Conservation (phyloP, 2,888 invertebrate species). For the Toxonevra muliebris region DNA sequence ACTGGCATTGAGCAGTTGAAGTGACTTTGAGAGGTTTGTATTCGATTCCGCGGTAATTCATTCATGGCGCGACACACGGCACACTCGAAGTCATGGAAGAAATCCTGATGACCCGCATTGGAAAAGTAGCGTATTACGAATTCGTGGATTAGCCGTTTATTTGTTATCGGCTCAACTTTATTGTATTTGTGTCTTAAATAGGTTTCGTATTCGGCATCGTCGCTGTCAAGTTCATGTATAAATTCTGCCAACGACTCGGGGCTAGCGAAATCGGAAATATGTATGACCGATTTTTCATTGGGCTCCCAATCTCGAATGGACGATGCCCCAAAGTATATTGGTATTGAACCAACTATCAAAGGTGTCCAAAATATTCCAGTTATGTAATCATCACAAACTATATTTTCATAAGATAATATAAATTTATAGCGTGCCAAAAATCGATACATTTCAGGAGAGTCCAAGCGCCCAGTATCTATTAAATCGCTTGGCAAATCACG, state of each 20-base stretch:
- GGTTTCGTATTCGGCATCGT: constrained; percentile 72
- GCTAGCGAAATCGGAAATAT: constrained; percentile 72
- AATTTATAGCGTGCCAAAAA: constrained; percentile 81
- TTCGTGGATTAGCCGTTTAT: too few relatives aligned
- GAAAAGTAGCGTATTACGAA: too few relatives aligned
- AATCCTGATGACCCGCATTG: too few relatives aligned
- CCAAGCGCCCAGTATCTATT: neutral
- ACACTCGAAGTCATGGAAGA: too few relatives aligned
- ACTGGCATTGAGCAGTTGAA: too few relatives aligned
- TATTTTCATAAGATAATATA: constrained; percentile 83
- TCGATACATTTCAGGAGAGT: constrained; percentile 38
- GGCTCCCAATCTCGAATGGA: constrained; percentile 81
- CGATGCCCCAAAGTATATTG: constrained; percentile 84
- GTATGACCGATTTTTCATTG: constrained; percentile 75
- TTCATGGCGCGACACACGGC: too few relatives aligned
- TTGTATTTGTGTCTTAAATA: constrained; percentile 75
- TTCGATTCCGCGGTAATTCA: too few relatives aligned
- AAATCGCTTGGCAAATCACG: constrained; percentile 72
- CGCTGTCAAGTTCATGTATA: constrained; percentile 68
- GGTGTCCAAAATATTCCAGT: constrained; percentile 90
- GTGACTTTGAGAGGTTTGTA: too few relatives aligned
- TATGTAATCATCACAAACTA: constrained; percentile 83
- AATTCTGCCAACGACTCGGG: constrained; percentile 71
- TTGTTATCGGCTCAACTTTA: constrained; percentile 37
- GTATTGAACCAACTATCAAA: constrained; percentile 79